phyloP scores from a whole-genome alignment of 2,888 invertebrate genomes.

The Elegia similella region DNA sequence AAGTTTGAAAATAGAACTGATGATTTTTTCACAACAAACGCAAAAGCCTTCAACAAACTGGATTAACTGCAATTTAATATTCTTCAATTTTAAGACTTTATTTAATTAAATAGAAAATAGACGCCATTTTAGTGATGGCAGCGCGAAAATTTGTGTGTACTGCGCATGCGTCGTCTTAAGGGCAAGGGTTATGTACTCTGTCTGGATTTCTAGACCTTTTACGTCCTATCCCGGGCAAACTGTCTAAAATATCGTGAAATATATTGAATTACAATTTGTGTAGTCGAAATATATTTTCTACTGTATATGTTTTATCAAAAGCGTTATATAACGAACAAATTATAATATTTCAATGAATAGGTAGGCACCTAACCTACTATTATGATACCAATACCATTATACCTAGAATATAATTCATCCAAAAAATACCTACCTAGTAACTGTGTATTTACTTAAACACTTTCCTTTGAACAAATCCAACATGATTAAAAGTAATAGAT shows the following conservation, averaged over 20 bases:
- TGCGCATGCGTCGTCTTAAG: constrained; percentile 66
- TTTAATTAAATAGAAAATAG: constrained; percentile 36
- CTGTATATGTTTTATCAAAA: too few species aligned
- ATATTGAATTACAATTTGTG: too few species aligned
- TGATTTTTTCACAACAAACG: neutral
- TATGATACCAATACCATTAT: too few species aligned
- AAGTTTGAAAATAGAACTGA: constrained; percentile 10
- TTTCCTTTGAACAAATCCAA: too few species aligned
- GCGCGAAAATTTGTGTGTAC: constrained; percentile 21
- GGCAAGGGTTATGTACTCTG: constrained; percentile 54
- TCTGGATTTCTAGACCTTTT: constrained; percentile 10
- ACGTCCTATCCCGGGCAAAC: neutral
- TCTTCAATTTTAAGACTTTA: constrained; percentile 10
- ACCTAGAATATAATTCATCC: too few species aligned
- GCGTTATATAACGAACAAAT: too few species aligned
- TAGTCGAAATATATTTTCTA: too few species aligned
- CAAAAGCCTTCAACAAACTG: neutral
- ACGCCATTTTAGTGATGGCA: constrained; percentile 52
- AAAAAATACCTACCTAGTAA: too few species aligned
- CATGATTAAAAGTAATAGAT: too few species aligned
- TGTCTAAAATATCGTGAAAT: neutral
- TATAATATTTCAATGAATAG: too few species aligned
- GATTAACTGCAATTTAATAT: neutral
- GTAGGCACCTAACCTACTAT: too few species aligned
- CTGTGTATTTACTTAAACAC: too few species aligned